Base-by-base conservation (phyloP, 37 sponge, comb jelly and placozoan genomes). In the Chondrosia reniformis region DNA sequence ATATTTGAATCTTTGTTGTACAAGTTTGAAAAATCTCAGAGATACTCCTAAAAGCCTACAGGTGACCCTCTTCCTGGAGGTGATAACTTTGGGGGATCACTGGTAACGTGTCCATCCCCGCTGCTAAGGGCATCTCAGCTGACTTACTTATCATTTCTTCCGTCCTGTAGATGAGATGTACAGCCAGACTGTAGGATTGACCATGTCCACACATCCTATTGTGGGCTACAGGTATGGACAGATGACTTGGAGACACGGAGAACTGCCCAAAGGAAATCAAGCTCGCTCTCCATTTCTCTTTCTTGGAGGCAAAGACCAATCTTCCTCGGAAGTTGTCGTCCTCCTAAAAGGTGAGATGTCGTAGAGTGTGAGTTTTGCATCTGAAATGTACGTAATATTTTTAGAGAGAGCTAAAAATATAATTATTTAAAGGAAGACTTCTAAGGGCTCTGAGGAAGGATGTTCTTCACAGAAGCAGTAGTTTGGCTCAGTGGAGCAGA, bases 271-370 rank as follows among this genome's bases (percentile, higher is more conserved):
- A 22, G 62, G 63, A 15, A 24, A 45, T 52, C 15, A 32, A 38
- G 21, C 25, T 7, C 76, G 76, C 38, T 72, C 37, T 33, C 87
- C 80, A 49, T 62, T 61, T 27, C n/a, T 30, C 32, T 21, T 87
- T 62, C 40, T 87, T 31, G 52, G 39, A 66, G 9, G 39, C 38
- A 66, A 66, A 66, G 67, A 66, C 21, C 5, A 17, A 27, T 41
- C 28, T 6, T 21, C 46, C 1, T 3, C 61, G 24, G 78, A 84
- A 37, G 41, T 87, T 9, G 37, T 30, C 31, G 45, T 87, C 73
- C 71, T 77, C 7, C 45, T 87, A 33, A 81, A 81, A 87, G 87
- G 87, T 81, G 69, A 36, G 69, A 49, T 49, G 52, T 10, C 52
- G 52, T 49, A 15, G 10, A 15, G 15, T 49, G 15, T 49, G 15